Evolutionary conservation across 2,797 vertebrate species (phyloP), one percentile per base, ranked within the genome.

Genomic region (Semaprochilodus insignis): DNA sequence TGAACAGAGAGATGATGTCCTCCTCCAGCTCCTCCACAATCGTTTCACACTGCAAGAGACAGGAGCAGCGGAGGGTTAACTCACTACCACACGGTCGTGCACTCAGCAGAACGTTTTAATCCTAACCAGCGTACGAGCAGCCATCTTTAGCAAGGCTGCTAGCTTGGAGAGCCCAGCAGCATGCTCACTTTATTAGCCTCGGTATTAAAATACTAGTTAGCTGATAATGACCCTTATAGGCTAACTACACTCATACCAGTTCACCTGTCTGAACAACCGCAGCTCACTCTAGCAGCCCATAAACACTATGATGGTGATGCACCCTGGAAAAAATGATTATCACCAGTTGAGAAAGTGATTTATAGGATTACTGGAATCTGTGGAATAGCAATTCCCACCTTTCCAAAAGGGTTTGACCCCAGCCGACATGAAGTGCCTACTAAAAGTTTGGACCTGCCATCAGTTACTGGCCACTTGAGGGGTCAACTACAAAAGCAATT

Each of bases 1-100:
- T 84, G 89, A 97, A 94, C 88, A 97, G 91, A 81, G 95, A 92
- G 91, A 96, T 88, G 88, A 97, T 96, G 83, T 96, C 94, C 80
- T 98, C 97, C 92, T 97, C 97, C 77, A 96, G 90, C 88, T 97
- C 95, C 88, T 98, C 96, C 90, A 95, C 88, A n/a, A 97, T 83
- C 36, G 87, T 93, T 88, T 96, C 96, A 87, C 97, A 96, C 96
- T 98, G 93, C 74, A 85, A 77, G 19, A 87, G 88, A 89, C 82
- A 91, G 21, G 51, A 40, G 13, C 14, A 72, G 25, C 8, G 7
- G 10, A 63, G 25, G 25, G 8, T 21, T 67, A 67, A 21, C 65
- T 36, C 17, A 6, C 2, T 19, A 67, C 31, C 65, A 67, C 34
- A 19, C 21, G 21, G 21, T n/a, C 13, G 59, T 27, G 55, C 40